These are phyloP conservation scores for Acanthoscelides obtectus DNA, from an alignment of 2,888 invertebrate species.

Conservation along the genomic window DNA sequence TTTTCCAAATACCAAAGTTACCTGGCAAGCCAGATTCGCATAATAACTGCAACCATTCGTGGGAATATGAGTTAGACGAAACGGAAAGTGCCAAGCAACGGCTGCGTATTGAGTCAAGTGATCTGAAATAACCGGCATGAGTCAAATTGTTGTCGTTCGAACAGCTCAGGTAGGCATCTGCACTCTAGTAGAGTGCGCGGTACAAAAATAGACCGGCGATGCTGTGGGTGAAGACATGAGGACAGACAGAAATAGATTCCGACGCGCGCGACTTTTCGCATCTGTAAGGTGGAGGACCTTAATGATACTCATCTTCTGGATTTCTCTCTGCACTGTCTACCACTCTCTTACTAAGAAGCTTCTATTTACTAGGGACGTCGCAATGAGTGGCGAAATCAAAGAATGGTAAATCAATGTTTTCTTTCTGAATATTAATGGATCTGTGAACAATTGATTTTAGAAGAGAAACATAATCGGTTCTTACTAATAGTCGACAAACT, in stretches of 20 bases:
- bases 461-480: no score
- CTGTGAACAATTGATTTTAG: no score
- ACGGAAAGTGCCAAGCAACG: neutral
- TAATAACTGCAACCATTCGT: neutral
- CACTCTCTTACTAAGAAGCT: no score
- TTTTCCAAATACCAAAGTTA: no score
- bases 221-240: neutral
- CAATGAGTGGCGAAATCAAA: no score
- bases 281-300: neutral
- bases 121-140: neutral
- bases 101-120: neutral
- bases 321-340: no score
- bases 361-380: no score
- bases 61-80: neutral
- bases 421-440: no score
- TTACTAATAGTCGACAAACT: no score
- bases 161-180: neutral
- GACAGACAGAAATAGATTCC: neutral
- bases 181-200: neutral
- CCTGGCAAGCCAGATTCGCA: neutral
- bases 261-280: neutral
- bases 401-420: no score
- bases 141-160: neutral
- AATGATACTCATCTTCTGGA: no score
- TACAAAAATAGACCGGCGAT: neutral